Evolutionary conservation across 1,140 invertebrate genomes (phyloP).

Genomic region (Onthophagus taurus): DNA sequence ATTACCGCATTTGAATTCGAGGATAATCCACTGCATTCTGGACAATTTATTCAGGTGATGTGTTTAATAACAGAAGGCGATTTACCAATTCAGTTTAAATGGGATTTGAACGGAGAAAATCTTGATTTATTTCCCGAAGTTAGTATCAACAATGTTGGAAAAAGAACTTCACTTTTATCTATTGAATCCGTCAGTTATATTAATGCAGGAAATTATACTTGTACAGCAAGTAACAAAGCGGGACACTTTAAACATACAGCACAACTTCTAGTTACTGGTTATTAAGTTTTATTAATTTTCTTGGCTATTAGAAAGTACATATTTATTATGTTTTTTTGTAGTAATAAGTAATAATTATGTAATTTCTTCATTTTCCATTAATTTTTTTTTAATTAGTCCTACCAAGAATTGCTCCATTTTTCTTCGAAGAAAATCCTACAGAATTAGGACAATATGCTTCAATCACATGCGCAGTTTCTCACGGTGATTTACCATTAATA

Average conservation of each 20-base stretch:
- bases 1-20: constrained; percentile 60
- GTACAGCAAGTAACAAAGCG: constrained; percentile 65
- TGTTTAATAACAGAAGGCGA: constrained; percentile 66
- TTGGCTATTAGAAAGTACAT: too few species aligned
- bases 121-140: constrained; percentile 40
- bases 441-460: constrained; percentile 65
- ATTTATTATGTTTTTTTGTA: not conserved
- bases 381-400: constrained; percentile 4
- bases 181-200: constrained; percentile 63
- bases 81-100: constrained; percentile 54
- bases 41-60: constrained; percentile 60
- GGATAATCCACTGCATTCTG: constrained; percentile 57
- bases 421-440: constrained; percentile 54
- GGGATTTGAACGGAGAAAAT: constrained; percentile 51
- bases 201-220: constrained; percentile 69
- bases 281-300: constrained; percentile 8
- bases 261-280: constrained; percentile 55
- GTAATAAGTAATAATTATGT: not conserved
- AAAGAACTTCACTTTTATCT: constrained; percentile 42
- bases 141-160: constrained; percentile 39
- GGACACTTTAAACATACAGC: constrained; percentile 60
- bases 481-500: constrained; percentile 58
- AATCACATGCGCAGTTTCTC: constrained; percentile 60
- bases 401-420: constrained; percentile 60
- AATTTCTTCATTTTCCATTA: not conserved